phyloP scores from a whole-genome alignment of 2,888 invertebrate genomes.

The Icerya purchasi region DNA sequence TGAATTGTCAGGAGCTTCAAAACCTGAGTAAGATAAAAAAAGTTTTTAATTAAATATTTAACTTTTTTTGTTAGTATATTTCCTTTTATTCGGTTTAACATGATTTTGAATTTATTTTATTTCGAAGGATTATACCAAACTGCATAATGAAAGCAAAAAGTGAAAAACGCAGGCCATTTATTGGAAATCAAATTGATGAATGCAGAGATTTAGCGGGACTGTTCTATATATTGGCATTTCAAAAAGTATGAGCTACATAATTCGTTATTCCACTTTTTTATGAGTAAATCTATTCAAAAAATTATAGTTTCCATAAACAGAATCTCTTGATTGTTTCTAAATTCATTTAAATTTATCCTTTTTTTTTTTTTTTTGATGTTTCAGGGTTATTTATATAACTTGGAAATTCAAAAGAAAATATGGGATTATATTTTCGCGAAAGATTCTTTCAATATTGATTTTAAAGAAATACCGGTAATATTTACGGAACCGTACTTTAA shows the following conservation, averaged over 20 bases:
- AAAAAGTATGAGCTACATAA: slow-evolving; percentile 51
- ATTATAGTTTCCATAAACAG: neutral
- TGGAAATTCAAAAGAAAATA: slow-evolving; percentile 85
- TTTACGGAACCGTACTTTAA: slow-evolving; percentile 89
- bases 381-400: slow-evolving; percentile 79
- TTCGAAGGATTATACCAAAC: slow-evolving; percentile 56
- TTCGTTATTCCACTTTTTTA: neutral
- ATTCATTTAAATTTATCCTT: slow-evolving; percentile 1
- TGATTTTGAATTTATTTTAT: slow-evolving; percentile 2
- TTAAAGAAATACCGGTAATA: slow-evolving; percentile 55
- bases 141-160: slow-evolving; percentile 96
- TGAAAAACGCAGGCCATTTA: slow-evolving; percentile 76
- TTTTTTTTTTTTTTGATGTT: too few relatives aligned
- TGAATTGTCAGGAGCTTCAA: slow-evolving; percentile 44
- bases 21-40: slow-evolving; percentile 34
- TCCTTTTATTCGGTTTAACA: too few relatives aligned
- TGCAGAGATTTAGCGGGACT: slow-evolving; percentile 88
- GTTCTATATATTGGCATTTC: slow-evolving; percentile 80
- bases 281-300: neutral
- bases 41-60: neutral
- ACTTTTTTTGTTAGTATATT: neutral
- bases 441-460: slow-evolving; percentile 55
- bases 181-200: slow-evolving; percentile 86
- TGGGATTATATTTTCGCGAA: slow-evolving; percentile 90
- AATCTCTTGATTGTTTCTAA: neutral